Conservation (phyloP, 1,140 invertebrate species). For the Bombus affinis region DNA sequence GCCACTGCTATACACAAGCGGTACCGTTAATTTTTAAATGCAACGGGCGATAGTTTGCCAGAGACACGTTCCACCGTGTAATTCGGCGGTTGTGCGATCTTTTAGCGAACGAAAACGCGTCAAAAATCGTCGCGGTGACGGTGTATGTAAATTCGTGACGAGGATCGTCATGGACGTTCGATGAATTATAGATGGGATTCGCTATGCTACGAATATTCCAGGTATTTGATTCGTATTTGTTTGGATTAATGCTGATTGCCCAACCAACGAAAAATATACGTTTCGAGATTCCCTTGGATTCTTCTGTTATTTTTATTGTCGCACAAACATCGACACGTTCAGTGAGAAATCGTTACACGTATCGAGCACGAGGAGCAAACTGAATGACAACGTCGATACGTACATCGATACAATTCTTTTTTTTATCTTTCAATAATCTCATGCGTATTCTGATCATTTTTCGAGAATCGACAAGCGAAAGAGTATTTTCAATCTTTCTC, state of each 20-base stretch:
- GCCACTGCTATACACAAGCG: too few relatives aligned
- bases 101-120: too few relatives aligned
- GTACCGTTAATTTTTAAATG: conserved; percentile 8
- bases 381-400: too few relatives aligned
- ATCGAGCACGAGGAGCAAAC: too few relatives aligned
- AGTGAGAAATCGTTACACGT: too few relatives aligned
- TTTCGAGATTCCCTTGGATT: background rate
- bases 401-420: too few relatives aligned
- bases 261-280: background rate
- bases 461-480: too few relatives aligned
- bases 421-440: too few relatives aligned
- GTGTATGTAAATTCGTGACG: background rate
- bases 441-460: too few relatives aligned
- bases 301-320: background rate
- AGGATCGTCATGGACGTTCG: background rate
- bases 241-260: background rate
- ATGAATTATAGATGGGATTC: conserved; percentile 7
- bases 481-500: too few relatives aligned
- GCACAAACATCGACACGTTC: too few relatives aligned
- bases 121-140: background rate
- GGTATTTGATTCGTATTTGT: background rate
- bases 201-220: background rate
- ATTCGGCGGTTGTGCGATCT: background rate
- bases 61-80: background rate
- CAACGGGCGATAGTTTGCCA: background rate